A percentile compares a stretch with the other conserved stretches of the same genome.
Evolutionary conservation across 2,888 invertebrate species (phyloP).

Genomic region (Drosophila nr. perissopoda): DNA sequence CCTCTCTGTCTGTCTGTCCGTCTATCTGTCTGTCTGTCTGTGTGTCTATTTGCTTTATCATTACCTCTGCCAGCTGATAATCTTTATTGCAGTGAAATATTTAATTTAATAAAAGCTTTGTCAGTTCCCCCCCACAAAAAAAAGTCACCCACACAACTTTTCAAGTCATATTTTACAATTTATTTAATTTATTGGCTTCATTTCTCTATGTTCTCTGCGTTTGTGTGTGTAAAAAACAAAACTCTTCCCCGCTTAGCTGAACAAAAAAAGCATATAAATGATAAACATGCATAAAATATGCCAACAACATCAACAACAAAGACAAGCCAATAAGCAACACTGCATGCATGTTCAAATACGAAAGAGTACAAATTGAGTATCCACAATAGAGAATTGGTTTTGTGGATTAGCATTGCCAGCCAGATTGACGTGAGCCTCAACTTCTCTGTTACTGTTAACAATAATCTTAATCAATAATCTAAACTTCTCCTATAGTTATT

Average conservation of each 20-base stretch:
- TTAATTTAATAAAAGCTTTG: constrained; percentile 76
- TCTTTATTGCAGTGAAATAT: constrained; percentile 79
- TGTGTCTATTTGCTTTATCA: constrained; percentile 65
- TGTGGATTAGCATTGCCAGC: neutral
- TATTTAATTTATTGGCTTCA: constrained; percentile 73
- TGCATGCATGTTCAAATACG: constrained; percentile 28
- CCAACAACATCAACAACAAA: constrained; percentile 69
- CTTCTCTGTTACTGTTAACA: neutral
- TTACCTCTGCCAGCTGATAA: constrained; percentile 76
- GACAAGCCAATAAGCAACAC: constrained; percentile 68
- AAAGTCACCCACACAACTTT: constrained; percentile 15
- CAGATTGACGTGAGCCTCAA: neutral
- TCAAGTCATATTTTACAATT: constrained; percentile 74
- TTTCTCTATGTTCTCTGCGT: constrained; percentile 14
- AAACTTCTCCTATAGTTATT: neutral
- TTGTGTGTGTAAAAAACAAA: constrained; percentile 32
- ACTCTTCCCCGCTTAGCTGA: constrained; percentile 49
- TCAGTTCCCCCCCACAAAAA: neutral
- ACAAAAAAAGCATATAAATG: constrained; percentile 76
- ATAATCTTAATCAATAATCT: neutral
- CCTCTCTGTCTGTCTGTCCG: neutral
- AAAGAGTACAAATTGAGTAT: constrained; percentile 21
- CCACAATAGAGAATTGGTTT: neutral
- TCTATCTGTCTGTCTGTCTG: constrained; percentile 15
- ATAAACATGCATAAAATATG: constrained; percentile 78